Base-by-base conservation (phyloP, 2,888 invertebrate genomes). In the Athetis lepigone region DNA sequence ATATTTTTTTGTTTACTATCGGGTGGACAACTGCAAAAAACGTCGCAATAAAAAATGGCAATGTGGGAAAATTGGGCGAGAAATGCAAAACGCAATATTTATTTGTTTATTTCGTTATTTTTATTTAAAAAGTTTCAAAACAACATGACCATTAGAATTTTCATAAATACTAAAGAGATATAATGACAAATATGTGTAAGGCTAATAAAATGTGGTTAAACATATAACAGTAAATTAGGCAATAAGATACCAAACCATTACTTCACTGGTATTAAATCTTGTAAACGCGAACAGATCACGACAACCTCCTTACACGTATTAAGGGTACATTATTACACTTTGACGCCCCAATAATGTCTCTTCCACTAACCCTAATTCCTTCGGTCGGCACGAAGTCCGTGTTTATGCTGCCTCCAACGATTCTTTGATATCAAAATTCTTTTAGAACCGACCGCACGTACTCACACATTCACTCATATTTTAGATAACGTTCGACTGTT, bases 391-490 rank as follows among this genome's bases (percentile, higher is more conserved):
- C 69, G 70, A 66, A 70, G 75, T 79, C 73, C 75, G 65, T 80
- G 82, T 87, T 84, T 86, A 82, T 81, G 76, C 75, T 80, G 82
- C 83, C 79, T 82, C 82, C 70, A 86, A 85, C 84, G 86, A 86
- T 90, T 92, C 90, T 91, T 91, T 93, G 90, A 92, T 92, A 93
- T 91, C 89, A 92, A 92, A 93, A 93, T 92, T 92, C 92, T 90
- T 93, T 92, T 83, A 91, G 90, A 90, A 83, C 87, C 87, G 84
- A 89, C 90, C 91, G 88, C 92, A 93, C 91, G 90, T 91, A 90
- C 83, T 82, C 85, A 82, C 86, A 79, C 86, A 89, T 89, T 89
- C 88, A 87, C 90, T 91, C 92, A 91, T 92, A 92, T 91, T 92
- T 91, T 88, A 92, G 91, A 92, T 92, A 92, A 88, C 88, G 85